Evolutionary conservation across 2,888 invertebrate species (phyloP).

Genomic region (Odontocolon sp.): DNA sequence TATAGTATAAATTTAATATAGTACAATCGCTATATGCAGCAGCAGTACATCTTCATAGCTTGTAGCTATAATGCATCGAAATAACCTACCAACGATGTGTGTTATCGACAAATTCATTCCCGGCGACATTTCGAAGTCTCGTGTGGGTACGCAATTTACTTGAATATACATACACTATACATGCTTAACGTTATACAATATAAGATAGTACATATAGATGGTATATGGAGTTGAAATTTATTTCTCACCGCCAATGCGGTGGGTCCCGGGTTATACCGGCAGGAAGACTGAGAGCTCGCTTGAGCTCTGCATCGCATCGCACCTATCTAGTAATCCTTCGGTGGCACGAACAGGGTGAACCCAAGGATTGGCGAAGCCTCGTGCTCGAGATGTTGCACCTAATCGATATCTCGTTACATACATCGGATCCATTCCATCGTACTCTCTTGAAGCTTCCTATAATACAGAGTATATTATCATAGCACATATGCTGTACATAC

Average conservation of each 20-base stretch:
- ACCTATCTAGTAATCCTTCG: slow-evolving; percentile 46
- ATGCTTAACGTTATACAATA: neutral
- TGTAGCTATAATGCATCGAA: neutral
- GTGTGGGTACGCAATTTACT: neutral
- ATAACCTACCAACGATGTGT: slow-evolving; percentile 1
- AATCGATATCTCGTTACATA: slow-evolving; percentile 63
- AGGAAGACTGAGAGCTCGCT: slow-evolving; percentile 30
- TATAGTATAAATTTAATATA: too few relatives aligned
- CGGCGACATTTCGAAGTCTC: neutral
- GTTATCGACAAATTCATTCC: slow-evolving; percentile 21
- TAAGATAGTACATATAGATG: neutral
- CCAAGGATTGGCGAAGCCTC: slow-evolving; percentile 37
- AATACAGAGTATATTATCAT: neutral
- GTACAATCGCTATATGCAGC: too few relatives aligned
- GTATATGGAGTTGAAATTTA: slow-evolving; percentile 22
- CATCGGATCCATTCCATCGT: slow-evolving; percentile 25
- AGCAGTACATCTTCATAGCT: too few relatives aligned
- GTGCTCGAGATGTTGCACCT: slow-evolving; percentile 49
- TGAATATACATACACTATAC: neutral
- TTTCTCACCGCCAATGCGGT: slow-evolving; percentile 15
- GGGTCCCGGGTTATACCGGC: slow-evolving; percentile 7
- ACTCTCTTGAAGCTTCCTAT: slow-evolving; percentile 2
- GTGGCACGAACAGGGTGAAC: slow-evolving; percentile 53
- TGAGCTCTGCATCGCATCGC: slow-evolving; percentile 41
- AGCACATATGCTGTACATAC: neutral